A percentile compares a stretch with the other conserved stretches of the same genome.
Conservation (phyloP, 2,113 vertebrate species). For the Istiophorus platypterus region DNA sequence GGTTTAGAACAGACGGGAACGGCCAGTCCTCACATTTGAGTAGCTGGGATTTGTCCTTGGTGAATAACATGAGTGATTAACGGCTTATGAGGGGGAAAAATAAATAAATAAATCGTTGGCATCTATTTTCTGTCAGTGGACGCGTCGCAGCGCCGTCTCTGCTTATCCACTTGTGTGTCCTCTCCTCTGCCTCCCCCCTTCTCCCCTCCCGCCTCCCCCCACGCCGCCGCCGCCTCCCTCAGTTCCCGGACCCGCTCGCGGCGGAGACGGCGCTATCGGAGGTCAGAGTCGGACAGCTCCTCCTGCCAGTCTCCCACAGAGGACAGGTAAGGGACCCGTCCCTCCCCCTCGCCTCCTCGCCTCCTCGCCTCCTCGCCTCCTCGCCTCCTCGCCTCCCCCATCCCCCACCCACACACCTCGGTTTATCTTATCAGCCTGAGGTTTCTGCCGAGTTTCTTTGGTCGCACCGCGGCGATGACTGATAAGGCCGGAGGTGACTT, state of each 20-base stretch:
- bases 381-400: too few species aligned
- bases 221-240: slow-evolving; percentile 50
- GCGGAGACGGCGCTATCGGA: slow-evolving; percentile 83
- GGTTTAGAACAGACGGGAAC: background rate
- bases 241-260: slow-evolving; percentile 90
- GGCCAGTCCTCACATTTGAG: background rate
- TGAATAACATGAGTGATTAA: background rate
- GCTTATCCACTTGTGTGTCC: slow-evolving; percentile 26
- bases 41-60: background rate
- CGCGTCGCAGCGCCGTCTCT: background rate
- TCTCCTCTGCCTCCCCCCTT: slow-evolving; percentile 33
- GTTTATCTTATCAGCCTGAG: slow-evolving; percentile 76
- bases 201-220: slow-evolving; percentile 30
- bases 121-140: background rate
- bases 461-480: slow-evolving; percentile 72
- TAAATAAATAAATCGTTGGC: too few species aligned
- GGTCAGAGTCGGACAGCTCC: slow-evolving; percentile 86
- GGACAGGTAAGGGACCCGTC: slow-evolving; percentile 86
- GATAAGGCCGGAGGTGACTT: slow-evolving; percentile 82
- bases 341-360: background rate
- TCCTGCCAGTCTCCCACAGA: slow-evolving; percentile 85
- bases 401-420: background rate
- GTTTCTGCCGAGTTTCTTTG: slow-evolving; percentile 55
- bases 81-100: too few species aligned
- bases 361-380: too few species aligned